Evolutionary conservation across 2,888 invertebrate species (phyloP).

Genomic region (Drosophila neoperkinsi): DNA sequence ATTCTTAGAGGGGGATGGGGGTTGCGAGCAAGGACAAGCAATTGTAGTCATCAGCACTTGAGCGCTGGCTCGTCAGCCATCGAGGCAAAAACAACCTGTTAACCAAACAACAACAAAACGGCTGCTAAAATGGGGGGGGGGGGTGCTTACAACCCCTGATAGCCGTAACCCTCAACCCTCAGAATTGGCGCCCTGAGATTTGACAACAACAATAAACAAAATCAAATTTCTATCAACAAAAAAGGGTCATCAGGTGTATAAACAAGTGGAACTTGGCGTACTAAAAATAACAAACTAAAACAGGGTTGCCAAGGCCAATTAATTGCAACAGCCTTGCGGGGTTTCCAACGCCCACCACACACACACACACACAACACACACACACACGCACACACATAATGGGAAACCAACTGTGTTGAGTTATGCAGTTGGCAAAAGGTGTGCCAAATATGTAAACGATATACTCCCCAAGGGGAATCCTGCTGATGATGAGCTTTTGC

Average conservation of each 20-base stretch:
- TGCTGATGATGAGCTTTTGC: neutral
- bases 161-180: neutral
- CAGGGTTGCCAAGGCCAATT: conserved; percentile 49
- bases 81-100: conserved; percentile 56
- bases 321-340: conserved; percentile 47
- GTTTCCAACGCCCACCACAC: conserved; percentile 23
- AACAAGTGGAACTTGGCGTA: conserved; percentile 45
- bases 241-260: conserved; percentile 70
- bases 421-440: neutral
- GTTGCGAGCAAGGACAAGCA: conserved; percentile 11
- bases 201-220: conserved; percentile 64
- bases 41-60: conserved; percentile 39
- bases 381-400: neutral
- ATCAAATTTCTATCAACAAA: conserved; percentile 71
- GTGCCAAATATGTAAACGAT: conserved; percentile 12
- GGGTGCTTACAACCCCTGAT: conserved; percentile 6
- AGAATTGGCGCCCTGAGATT: conserved; percentile 31
- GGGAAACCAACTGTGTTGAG: neutral
- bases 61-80: conserved; percentile 8
- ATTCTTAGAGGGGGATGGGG: neutral
- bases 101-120: conserved; percentile 37
- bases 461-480: conserved; percentile 8
- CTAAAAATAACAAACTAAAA: conserved; percentile 17
- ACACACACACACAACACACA: neutral
- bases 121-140: neutral